A percentile compares a stretch with the other conserved stretches of the same genome.
Evolutionary conservation across 2,113 vertebrate species (phyloP).

Genomic region (Takifugu bimaculatus): DNA sequence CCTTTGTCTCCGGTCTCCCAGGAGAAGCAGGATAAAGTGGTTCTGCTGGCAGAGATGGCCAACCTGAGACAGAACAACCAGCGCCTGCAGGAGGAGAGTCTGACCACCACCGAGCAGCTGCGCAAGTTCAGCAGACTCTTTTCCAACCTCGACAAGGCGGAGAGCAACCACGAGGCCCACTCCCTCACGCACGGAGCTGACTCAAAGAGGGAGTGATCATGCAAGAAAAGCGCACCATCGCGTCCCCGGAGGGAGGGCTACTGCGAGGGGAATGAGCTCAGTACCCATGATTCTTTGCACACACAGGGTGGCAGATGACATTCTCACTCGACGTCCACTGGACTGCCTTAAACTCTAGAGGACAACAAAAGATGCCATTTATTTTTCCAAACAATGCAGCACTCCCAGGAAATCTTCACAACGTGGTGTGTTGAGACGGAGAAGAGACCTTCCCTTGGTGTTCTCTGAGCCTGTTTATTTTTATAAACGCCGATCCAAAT

Average conservation of each 20-base stretch:
- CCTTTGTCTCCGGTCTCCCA: conserved; percentile 36
- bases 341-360: conserved; percentile 63
- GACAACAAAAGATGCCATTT: conserved; percentile 15
- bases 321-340: conserved; percentile 36
- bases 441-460: conserved; percentile 27
- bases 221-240: neutral
- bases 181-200: conserved; percentile 24
- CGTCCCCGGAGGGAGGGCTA: neutral
- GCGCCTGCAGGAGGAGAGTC: conserved; percentile 86
- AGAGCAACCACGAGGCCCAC: conserved; percentile 34
- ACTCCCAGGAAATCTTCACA: conserved; percentile 21
- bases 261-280: conserved; percentile 11
- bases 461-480: conserved; percentile 60
- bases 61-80: conserved; percentile 88
- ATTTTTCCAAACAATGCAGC: conserved; percentile 27
- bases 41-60: conserved; percentile 86
- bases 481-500: conserved; percentile 50
- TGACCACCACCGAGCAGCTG: conserved; percentile 84
- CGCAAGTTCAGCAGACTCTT: conserved; percentile 84
- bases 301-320: conserved; percentile 15
- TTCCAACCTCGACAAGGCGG: conserved; percentile 62
- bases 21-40: conserved; percentile 92
- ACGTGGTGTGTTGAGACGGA: conserved; percentile 6
- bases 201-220: conserved; percentile 59
- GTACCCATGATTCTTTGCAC: conserved; percentile 38